Percentiles rank a stretch among this genome's conserved stretches.
Conservation (phyloP, 2,888 invertebrate species). For the Liodrosophila aerea region DNA sequence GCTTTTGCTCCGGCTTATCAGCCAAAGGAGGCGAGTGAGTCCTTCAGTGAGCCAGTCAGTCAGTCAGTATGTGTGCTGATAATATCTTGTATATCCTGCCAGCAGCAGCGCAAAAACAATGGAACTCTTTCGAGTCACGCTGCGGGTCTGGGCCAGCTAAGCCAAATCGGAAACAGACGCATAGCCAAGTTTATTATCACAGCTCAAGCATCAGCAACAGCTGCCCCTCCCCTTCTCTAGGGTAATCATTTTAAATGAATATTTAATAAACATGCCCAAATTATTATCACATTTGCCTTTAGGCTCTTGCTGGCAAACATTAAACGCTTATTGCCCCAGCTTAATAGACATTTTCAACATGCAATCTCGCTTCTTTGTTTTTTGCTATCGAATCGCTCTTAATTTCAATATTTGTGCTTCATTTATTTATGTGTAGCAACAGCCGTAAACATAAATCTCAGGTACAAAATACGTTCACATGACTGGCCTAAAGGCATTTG, state of each 20-base stretch:
- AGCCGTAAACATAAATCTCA: conserved; percentile 10
- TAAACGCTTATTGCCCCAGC: conserved; percentile 27
- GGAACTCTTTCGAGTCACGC: background rate
- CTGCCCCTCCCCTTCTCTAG: conserved; percentile 10
- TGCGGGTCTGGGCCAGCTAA: background rate
- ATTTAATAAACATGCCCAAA: conserved; percentile 6
- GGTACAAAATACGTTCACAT: background rate
- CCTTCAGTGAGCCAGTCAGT: too few relatives aligned
- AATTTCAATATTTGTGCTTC: conserved; percentile 66
- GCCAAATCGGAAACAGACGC: too few relatives aligned
- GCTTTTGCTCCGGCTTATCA: conserved; percentile 37
- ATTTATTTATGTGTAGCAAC: conserved; percentile 41
- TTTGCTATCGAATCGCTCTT: conserved; percentile 23
- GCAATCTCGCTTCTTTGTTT: conserved; percentile 45
- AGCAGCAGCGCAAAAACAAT: background rate
- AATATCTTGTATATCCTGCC: background rate
- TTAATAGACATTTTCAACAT: conserved; percentile 42
- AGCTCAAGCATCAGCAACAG: conserved; percentile 11
- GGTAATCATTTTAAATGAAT: background rate
- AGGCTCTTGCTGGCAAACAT: conserved; percentile 38
- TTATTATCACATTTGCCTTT: conserved; percentile 15
- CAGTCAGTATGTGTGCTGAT: background rate
- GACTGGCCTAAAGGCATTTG: background rate
- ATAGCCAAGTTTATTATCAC: too few relatives aligned
- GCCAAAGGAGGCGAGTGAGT: too few relatives aligned